phyloP scores from a whole-genome alignment of 2,113 vertebrate species.

The Brachypodius melanocephalos region DNA sequence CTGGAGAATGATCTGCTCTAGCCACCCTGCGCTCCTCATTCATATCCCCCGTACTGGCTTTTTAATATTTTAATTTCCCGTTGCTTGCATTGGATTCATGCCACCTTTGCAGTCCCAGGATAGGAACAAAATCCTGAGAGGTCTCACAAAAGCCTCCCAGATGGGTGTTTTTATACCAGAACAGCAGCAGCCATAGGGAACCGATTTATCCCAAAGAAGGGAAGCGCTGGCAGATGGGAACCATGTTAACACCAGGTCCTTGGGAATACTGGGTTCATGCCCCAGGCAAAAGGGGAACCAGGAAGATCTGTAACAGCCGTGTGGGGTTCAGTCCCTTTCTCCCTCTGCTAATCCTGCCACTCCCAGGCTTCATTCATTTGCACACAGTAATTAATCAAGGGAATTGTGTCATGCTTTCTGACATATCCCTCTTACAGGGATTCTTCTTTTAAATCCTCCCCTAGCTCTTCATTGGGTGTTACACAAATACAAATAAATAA shows the following conservation, averaged over 20 bases:
- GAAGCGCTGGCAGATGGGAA: background rate
- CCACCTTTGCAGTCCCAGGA: background rate
- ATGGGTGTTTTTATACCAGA: background rate
- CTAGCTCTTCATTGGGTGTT: background rate
- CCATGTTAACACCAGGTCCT: background rate
- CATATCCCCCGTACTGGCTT: accelerated
- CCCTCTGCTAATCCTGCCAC: background rate
- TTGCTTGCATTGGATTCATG: background rate
- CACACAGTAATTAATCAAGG: background rate
- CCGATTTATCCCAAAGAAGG: background rate
- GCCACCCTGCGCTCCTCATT: background rate
- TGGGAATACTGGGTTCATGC: background rate
- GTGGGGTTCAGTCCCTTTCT: background rate
- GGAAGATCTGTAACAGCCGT: background rate
- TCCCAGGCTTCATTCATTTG: background rate
- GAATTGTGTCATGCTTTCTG: background rate
- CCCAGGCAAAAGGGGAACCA: background rate
- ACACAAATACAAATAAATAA: background rate
- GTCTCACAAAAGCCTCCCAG: background rate
- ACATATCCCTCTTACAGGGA: background rate
- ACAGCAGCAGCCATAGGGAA: background rate
- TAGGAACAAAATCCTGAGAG: background rate
- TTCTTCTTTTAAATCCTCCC: background rate
- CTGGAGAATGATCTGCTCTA: background rate
- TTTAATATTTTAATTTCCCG: background rate